Percentiles rank a stretch among this genome's conserved stretches.
Conservation (phyloP, 2,888 invertebrate species). For the Lasius fuliginosus region DNA sequence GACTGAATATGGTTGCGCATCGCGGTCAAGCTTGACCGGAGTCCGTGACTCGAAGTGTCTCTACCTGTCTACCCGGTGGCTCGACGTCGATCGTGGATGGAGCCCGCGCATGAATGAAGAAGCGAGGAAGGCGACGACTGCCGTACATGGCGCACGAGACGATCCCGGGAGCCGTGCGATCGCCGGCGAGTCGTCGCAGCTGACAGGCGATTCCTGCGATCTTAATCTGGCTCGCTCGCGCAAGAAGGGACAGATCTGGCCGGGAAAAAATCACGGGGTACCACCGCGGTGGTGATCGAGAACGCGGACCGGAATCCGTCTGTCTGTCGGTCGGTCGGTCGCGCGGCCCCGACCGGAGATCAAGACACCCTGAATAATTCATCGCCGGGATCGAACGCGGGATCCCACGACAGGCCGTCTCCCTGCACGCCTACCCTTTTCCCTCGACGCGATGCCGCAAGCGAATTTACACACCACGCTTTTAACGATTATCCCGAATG, state of each 20-base stretch:
- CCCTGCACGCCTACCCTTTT: slow-evolving; percentile 63
- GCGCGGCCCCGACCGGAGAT: slow-evolving; percentile 72
- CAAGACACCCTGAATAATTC: slow-evolving; percentile 84
- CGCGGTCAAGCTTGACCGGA: slow-evolving; percentile 14
- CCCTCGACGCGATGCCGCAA: slow-evolving; percentile 21
- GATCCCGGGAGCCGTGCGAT: slow-evolving; percentile 65
- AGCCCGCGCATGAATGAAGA: slow-evolving; percentile 39
- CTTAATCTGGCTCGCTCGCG: slow-evolving; percentile 82
- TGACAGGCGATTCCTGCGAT: slow-evolving; percentile 84
- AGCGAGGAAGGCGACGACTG: slow-evolving; percentile 43
- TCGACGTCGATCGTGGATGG: slow-evolving; percentile 38
- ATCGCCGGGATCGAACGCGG: slow-evolving; percentile 72
- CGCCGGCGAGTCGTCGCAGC: slow-evolving; percentile 74
- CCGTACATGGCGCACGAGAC: slow-evolving; percentile 76
- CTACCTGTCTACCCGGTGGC: slow-evolving; percentile 34
- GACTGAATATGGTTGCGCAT: slow-evolving; percentile 39
- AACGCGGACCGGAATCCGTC: slow-evolving; percentile 79
- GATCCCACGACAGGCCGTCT: slow-evolving; percentile 59
- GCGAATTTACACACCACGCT: slow-evolving; percentile 21
- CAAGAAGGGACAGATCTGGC: slow-evolving; percentile 67
- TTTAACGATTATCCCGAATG: background rate
- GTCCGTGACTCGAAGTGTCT: slow-evolving; percentile 25
- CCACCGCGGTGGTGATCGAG: slow-evolving; percentile 78
- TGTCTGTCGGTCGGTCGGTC: slow-evolving; percentile 74
- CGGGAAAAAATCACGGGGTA: slow-evolving; percentile 69